phyloP scores from a whole-genome alignment of 2,797 vertebrate genomes.

The Lateolabrax maculatus region DNA sequence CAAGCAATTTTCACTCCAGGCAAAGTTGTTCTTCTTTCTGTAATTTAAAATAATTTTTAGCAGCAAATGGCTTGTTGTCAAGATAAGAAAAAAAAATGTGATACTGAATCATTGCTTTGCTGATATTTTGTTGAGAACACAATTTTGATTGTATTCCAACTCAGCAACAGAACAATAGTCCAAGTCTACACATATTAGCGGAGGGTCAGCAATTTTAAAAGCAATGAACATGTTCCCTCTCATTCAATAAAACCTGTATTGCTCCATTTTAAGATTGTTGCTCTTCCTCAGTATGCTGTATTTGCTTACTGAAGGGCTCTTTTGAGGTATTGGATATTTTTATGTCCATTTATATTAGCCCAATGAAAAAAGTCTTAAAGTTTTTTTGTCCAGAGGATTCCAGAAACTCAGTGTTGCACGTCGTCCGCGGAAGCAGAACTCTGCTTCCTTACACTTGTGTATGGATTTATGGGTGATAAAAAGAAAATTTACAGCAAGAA shows the following conservation, averaged over 20 bases:
- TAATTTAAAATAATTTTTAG: neutral
- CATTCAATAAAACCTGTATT: constrained; percentile 58
- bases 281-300: constrained; percentile 50
- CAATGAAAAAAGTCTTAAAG: constrained; percentile 66
- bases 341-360: constrained; percentile 71
- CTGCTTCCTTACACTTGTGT: constrained; percentile 51
- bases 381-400: constrained; percentile 59
- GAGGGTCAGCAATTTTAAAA: constrained; percentile 58
- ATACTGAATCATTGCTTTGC: neutral
- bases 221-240: constrained; percentile 35
- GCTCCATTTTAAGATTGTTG: constrained; percentile 58
- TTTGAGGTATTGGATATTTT: constrained; percentile 73
- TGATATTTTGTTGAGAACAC: neutral
- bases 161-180: constrained; percentile 15
- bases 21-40: neutral
- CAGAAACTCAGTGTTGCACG: constrained; percentile 52
- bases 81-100: neutral
- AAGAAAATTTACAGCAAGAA: constrained; percentile 84
- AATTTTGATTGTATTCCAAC: constrained; percentile 17
- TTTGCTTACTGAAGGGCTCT: constrained; percentile 70
- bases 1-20: neutral
- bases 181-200: constrained; percentile 16
- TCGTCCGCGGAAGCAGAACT: constrained; percentile 54
- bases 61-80: neutral
- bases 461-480: constrained; percentile 81